Evolutionary conservation across 2,113 vertebrate species (phyloP), one percentile per base, ranked within the genome.

Genomic region (Mus pahari): DNA sequence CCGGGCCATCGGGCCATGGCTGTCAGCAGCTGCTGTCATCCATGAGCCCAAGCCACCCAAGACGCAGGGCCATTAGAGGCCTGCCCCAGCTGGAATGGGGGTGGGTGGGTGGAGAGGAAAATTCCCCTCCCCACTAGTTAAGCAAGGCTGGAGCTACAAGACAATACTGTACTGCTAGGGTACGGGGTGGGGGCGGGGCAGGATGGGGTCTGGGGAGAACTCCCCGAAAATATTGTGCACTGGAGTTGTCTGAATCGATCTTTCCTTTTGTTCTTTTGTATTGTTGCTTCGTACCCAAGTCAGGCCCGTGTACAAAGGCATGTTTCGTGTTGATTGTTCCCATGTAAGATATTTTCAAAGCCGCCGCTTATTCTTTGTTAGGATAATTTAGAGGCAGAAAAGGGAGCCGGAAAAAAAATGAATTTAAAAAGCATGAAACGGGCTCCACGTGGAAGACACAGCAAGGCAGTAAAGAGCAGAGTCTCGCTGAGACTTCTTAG

Each of bases 1-100:
- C 39, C 98, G 99, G 96, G 99, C 99, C 0, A 99, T 99, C 81
- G 99, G 99, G 2, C 99, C 99, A 36, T 99, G 99, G 99, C 98
- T 99, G 96, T 99, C 99, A 3, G 99, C 99, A 14, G 99, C 98
- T 45, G 98, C 98, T 0, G 98, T 98, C 96, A 99, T 99, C 97
- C 99, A 99, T 0, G 99, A 99, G 95, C 97, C 98, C 94, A 99
- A 99, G 97, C 99, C 99, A 17, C 99, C 99, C 68, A 99, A 98
- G 95, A 98, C 98, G 82, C 99, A 99, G 96, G 99, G 99, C 97
- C 99, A 99, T 94, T 99, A 99, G 99, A 98, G 83, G 95, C 82
- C 93, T 58, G 0, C 0, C 89, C 53, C 24, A 39, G 90, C 71
- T 66, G 22, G 90, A 53, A 42, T 14, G 91, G 83, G 92, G 97